These are phyloP conservation scores for Squalus acanthias DNA, from an alignment of 2,797 vertebrate genomes.

Conservation along the genomic window DNA sequence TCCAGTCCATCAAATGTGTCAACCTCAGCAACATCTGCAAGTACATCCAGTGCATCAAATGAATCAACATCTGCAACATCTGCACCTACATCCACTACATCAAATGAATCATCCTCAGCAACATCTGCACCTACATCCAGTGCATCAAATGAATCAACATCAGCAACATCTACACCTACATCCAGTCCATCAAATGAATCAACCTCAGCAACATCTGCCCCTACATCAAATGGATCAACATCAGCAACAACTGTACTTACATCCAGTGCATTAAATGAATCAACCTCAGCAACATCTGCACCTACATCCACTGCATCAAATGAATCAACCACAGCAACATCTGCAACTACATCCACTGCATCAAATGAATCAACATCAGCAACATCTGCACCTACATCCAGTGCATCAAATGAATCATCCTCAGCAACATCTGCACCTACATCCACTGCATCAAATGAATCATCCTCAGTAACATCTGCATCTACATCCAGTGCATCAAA, in stretches of 20 bases:
- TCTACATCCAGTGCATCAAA: not conserved
- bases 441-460: not conserved
- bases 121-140: not conserved
- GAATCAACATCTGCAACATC: not conserved
- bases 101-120: accelerated
- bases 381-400: no score
- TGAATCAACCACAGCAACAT: not conserved
- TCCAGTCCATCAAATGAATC: not conserved
- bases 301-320: not conserved
- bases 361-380: not conserved
- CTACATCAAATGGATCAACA: not conserved
- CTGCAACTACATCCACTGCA: not conserved
- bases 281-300: not conserved
- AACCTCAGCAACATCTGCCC: not conserved
- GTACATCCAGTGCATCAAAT: not conserved
- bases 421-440: not conserved
- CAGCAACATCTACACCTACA: no score
- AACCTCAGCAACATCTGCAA: not conserved
- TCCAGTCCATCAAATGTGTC: no score
- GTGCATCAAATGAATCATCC: not conserved
- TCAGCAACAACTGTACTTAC: not conserved
- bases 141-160: no score
- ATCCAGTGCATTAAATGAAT: no score
- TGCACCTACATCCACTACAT: not conserved
- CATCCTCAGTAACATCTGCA: not conserved